These are phyloP conservation scores for Microtus pennsylvanicus DNA, from an alignment of 2,113 vertebrate genomes.

Conservation along the genomic window DNA sequence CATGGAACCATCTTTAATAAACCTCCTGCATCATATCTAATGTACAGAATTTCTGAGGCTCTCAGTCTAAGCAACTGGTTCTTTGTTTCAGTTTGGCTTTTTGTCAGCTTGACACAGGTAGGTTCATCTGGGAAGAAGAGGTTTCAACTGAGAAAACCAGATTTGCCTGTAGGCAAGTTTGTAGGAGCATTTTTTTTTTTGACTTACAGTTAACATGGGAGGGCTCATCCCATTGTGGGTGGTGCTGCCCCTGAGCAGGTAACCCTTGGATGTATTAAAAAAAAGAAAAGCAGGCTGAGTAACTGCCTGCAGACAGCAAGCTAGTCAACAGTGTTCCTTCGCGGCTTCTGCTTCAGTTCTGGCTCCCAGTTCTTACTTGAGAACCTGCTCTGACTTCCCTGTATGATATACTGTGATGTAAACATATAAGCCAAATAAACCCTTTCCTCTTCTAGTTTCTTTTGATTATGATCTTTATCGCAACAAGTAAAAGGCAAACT, in stretches of 20 bases:
- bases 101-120: not conserved
- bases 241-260: not conserved
- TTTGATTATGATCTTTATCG: not conserved
- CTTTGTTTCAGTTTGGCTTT: not conserved
- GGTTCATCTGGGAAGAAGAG: not conserved
- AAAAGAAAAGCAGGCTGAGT: not conserved
- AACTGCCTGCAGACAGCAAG: not conserved
- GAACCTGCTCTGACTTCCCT: not conserved
- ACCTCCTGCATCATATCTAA: slow-evolving; percentile 9
- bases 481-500: not conserved
- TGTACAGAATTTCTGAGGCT: not conserved
- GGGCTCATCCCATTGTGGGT: not conserved
- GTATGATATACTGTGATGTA: too few species aligned
- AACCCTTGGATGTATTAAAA: not conserved
- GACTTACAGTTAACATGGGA: not conserved
- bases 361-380: not conserved
- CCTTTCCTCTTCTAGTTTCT: not conserved
- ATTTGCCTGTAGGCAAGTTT: not conserved
- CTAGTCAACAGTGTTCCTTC: not conserved
- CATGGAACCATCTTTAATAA: not conserved
- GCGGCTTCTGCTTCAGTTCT: not conserved
- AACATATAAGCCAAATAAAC: not conserved
- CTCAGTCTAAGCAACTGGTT: not conserved
- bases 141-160: not conserved
- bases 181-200: not conserved